A percentile compares a stretch with the other conserved stretches of the same genome.
Evolutionary conservation across 1,140 invertebrate genomes (phyloP).

Genomic region (Cyclina sinensis): DNA sequence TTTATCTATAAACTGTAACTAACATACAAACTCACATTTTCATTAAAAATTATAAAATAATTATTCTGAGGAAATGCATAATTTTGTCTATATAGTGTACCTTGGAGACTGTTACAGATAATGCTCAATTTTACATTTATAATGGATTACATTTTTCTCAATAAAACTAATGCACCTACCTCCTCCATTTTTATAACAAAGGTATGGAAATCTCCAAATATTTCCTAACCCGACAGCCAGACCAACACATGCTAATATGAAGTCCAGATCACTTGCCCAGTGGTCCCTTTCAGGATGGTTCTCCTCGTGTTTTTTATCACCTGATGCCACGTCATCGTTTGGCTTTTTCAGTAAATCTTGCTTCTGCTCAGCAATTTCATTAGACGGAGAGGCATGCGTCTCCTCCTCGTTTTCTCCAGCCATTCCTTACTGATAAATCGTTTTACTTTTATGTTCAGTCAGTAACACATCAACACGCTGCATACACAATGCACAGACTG

Average conservation of each 20-base stretch:
- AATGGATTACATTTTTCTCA: too few relatives aligned
- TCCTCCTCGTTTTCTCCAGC: background rate
- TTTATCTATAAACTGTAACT: too few relatives aligned
- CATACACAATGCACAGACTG: background rate
- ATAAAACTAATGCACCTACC: too few relatives aligned
- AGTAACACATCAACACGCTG: background rate
- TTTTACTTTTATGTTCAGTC: background rate
- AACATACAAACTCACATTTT: too few relatives aligned
- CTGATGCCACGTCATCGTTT: background rate
- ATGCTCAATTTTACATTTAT: too few relatives aligned
- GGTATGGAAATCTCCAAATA: constrained; percentile 47
- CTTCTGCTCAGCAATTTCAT: background rate
- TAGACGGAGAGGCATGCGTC: background rate
- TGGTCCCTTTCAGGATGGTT: background rate
- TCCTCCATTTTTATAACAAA: constrained; percentile 89
- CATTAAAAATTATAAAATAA: too few relatives aligned
- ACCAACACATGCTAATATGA: background rate
- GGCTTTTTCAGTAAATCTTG: too few relatives aligned
- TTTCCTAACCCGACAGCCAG: too few relatives aligned
- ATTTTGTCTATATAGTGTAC: too few relatives aligned
- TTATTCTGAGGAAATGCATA: too few relatives aligned
- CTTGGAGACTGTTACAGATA: too few relatives aligned
- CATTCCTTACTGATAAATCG: background rate
- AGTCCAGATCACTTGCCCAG: background rate
- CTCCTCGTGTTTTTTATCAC: background rate